Base-by-base conservation (phyloP, 2,797 vertebrate genomes). In the Platalea minor region DNA sequence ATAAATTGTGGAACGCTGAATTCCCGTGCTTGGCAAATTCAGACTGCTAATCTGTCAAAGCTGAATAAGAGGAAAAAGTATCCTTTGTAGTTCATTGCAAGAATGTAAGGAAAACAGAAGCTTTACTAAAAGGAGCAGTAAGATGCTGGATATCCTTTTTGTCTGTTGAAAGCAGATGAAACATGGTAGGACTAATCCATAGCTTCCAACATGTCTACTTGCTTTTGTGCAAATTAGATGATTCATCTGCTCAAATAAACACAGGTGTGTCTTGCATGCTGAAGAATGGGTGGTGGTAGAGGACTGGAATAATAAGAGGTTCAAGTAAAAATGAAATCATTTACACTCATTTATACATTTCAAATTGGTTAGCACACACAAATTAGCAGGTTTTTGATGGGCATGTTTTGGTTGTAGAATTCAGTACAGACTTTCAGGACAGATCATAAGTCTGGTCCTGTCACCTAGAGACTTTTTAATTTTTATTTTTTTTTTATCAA, bases 161-260 rank as follows among this genome's bases (percentile, higher is more conserved):
- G 13, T 69, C 26, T 81, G 5, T 37, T 61, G 21, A 69, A 79
- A 95, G n/a, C 13, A 90, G 51, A 25, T 63, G 24, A 69, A 91
- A 29, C 17, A 12, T 20, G 54, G 59, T 43, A 54, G 43, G 45
- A n/a, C 8, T 56, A 85, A 76, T 69, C 20, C 7, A 2, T 53
- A 33, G 31, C 1, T 4, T 86, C 33, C 9, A 35, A 0, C 51
- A 68, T 39, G 45, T 65, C n/a, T 29, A 15, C 11, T 69, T 0
- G 2, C 10, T 50, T 76, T 56, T 46, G 12, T 88, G 31, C 17
- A 59, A 20, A n/a, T 89, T 23, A 41, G 29, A 8, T 69, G 23
- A 18, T 80, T 91, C 13, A 41, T 43, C 37, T 85, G 12, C 23
- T 63, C 17, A 39, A 37, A 37, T 78, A 72, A 43, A 73, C 16